Evolutionary conservation across 2,113 vertebrate species (phyloP).

Genomic region (Microtus pennsylvanicus): DNA sequence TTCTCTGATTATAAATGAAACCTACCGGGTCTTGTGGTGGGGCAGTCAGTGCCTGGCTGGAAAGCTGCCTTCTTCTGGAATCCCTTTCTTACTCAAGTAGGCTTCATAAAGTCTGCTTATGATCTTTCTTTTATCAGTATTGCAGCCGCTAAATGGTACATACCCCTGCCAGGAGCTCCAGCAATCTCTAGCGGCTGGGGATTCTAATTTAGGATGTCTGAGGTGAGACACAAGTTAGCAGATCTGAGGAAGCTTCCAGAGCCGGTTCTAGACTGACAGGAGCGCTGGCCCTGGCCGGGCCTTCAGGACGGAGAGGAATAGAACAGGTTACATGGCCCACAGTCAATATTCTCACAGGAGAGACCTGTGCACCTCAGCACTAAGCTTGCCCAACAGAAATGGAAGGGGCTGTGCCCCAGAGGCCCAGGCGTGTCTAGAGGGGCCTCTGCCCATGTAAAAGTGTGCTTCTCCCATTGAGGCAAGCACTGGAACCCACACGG

Average conservation of each 20-base stretch:
- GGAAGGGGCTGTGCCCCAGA: background rate
- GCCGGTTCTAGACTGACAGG: background rate
- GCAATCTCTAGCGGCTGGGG: background rate
- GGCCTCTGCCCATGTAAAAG: fast-evolving
- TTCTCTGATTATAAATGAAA: constrained; percentile 21
- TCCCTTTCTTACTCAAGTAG: background rate
- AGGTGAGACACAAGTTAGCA: background rate
- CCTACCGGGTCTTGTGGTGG: background rate
- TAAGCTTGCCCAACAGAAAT: background rate
- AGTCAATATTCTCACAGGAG: background rate
- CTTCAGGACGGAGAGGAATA: background rate
- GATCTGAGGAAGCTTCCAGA: background rate
- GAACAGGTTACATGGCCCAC: background rate
- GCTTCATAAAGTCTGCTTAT: background rate
- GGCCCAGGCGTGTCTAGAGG: background rate
- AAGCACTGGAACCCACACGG: background rate
- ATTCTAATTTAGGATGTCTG: background rate
- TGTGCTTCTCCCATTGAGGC: background rate
- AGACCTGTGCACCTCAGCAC: background rate
- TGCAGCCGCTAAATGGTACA: background rate
- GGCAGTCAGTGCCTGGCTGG: background rate
- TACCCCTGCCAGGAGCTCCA: background rate
- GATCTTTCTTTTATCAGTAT: background rate
- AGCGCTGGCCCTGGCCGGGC: background rate
- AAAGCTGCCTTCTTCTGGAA: background rate